phyloP scores from a whole-genome alignment of 1,140 invertebrate species.

The Ceratina calcarata region DNA sequence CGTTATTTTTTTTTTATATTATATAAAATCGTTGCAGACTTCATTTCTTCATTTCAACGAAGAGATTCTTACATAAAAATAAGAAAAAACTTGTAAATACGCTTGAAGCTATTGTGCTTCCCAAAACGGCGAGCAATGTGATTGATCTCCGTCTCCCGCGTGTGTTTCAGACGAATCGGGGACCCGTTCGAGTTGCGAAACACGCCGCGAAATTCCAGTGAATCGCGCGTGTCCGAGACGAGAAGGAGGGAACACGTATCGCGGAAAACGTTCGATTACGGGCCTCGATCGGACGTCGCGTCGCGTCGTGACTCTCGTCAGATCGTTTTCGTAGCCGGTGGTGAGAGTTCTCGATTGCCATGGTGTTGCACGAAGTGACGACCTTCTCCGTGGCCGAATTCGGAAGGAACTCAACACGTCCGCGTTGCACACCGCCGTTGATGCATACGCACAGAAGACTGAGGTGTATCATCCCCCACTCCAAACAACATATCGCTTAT shows the following conservation, averaged over 20 bases:
- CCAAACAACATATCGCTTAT: conserved; percentile 73
- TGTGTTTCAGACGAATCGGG: conserved; percentile 27
- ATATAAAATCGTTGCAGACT: no score
- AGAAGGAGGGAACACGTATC: background rate
- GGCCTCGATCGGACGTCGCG: conserved; percentile 27
- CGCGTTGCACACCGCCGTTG: conserved; percentile 44
- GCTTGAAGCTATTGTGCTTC: background rate
- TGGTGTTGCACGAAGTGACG: conserved; percentile 64
- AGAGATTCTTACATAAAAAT: no score
- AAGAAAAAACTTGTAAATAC: no score
- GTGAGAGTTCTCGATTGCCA: conserved; percentile 59
- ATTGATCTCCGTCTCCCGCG: background rate
- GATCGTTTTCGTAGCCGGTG: conserved; percentile 32
- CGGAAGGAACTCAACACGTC: conserved; percentile 47
- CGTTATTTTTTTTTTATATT: no score
- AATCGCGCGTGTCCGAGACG: conserved; percentile 16
- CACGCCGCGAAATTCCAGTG: conserved; percentile 29
- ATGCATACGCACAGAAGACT: conserved; percentile 64
- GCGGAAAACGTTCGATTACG: conserved; percentile 22
- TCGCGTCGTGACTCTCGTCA: conserved; percentile 25
- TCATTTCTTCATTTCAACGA: no score
- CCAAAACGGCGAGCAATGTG: background rate
- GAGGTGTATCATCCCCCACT: conserved; percentile 68
- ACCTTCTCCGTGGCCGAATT: conserved; percentile 52
- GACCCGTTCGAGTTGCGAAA: conserved; percentile 16